Evolutionary conservation across 2,888 invertebrate genomes (phyloP).

Genomic region (Biston betularia): DNA sequence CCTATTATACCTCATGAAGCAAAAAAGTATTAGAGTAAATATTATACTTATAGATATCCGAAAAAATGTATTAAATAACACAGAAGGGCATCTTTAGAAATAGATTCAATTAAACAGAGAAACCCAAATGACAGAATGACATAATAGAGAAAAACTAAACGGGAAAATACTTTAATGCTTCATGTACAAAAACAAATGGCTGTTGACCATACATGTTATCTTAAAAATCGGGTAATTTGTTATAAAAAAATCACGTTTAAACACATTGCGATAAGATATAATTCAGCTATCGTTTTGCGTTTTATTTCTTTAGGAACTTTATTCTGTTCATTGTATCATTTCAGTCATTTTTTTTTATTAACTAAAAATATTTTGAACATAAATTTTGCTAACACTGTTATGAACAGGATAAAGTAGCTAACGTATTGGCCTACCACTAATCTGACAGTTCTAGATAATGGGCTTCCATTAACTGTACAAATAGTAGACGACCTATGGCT

Average conservation of each 20-base stretch:
- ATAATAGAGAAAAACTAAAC: constrained; percentile 38
- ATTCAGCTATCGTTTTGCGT: constrained; percentile 74
- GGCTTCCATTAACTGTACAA: constrained; percentile 21
- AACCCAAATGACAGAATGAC: constrained; percentile 62
- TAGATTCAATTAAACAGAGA: constrained; percentile 79
- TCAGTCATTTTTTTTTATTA: constrained; percentile 72
- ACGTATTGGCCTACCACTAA: constrained; percentile 63
- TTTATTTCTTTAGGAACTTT: constrained; percentile 60
- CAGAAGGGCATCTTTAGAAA: constrained; percentile 76
- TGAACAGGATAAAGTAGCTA: constrained; percentile 58
- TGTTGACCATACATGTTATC: constrained; percentile 70
- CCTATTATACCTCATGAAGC: constrained; percentile 84
- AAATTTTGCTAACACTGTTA: constrained; percentile 65
- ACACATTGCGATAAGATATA: constrained; percentile 73
- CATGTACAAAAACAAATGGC: constrained; percentile 72
- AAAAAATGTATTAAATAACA: constrained; percentile 71
- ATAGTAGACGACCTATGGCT: constrained; percentile 16
- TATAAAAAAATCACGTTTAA: constrained; percentile 73
- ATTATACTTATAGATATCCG: constrained; percentile 76
- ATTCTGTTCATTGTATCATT: constrained; percentile 62
- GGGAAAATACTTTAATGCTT: constrained; percentile 82
- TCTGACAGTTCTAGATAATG: constrained; percentile 43
- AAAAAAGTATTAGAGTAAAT: constrained; percentile 78
- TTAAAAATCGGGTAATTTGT: constrained; percentile 62
- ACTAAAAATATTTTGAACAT: constrained; percentile 64